Percentiles rank a stretch among this genome's conserved stretches.
These are phyloP conservation scores for Temnothorax rugatulus DNA, from an alignment of 2,888 invertebrate genomes.

Conservation along the genomic window DNA sequence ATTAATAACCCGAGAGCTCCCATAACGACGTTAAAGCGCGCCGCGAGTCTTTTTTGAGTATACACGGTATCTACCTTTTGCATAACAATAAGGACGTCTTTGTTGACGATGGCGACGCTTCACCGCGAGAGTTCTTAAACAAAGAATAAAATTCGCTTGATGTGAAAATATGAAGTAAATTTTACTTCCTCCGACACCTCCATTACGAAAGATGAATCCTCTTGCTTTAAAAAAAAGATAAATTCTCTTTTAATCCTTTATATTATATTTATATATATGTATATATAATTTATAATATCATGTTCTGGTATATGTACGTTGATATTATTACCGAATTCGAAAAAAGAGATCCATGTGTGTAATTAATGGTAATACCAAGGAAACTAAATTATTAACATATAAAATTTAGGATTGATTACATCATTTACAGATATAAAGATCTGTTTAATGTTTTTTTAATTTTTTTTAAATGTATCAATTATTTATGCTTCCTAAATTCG, in stretches of 20 bases:
- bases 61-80: conserved; percentile 37
- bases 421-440: background rate
- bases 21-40: conserved; percentile 25
- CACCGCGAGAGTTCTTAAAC: conserved; percentile 44
- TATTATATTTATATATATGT: background rate
- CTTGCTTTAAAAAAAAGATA: conserved; percentile 13
- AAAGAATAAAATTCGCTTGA: conserved; percentile 48
- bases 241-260: conserved; percentile 7
- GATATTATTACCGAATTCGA: background rate
- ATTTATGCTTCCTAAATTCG: background rate
- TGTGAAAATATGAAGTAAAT: conserved; percentile 47
- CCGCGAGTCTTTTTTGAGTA: conserved; percentile 21
- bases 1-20: conserved; percentile 37
- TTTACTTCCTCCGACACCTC: conserved; percentile 15
- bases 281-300: conserved; percentile 11
- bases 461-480: background rate
- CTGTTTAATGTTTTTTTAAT: background rate
- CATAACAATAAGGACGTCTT: conserved; percentile 54
- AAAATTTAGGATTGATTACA: background rate
- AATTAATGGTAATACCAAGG: background rate
- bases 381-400: background rate
- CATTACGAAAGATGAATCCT: conserved; percentile 25
- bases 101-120: conserved; percentile 32
- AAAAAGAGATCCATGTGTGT: background rate
- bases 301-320: background rate